These are phyloP conservation scores for Dendrolimus kikuchii DNA, from an alignment of 1,140 invertebrate genomes.

Conservation along the genomic window DNA sequence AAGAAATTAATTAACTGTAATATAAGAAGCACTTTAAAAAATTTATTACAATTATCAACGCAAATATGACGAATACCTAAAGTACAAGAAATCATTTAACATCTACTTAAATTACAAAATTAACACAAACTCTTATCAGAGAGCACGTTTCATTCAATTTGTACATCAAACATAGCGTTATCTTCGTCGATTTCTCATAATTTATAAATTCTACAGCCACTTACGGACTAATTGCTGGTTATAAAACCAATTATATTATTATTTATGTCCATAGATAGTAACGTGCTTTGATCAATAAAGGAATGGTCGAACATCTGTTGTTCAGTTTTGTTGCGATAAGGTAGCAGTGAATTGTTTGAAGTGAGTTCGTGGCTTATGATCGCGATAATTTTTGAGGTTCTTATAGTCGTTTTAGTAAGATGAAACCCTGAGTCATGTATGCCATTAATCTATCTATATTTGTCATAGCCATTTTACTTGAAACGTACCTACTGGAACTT, in stretches of 20 bases:
- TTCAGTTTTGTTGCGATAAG: constrained; percentile 11
- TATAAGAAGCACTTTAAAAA: too few species aligned
- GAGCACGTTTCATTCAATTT: too few species aligned
- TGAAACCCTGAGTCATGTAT: too few species aligned
- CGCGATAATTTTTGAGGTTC: neutral
- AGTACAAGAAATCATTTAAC: too few species aligned
- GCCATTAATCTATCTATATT: too few species aligned
- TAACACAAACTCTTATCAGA: too few species aligned
- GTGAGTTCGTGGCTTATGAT: neutral
- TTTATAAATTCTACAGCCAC: constrained; percentile 12
- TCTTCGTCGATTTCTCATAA: constrained; percentile 11
- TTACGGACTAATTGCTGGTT: constrained; percentile 24
- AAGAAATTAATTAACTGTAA: too few species aligned
- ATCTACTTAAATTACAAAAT: constrained; percentile 9
- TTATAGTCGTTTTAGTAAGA: too few species aligned
- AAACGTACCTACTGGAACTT: too few species aligned
- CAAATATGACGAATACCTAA: too few species aligned
- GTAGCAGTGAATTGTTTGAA: neutral
- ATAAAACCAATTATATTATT: constrained; percentile 36
- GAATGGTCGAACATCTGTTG: constrained; percentile 27
- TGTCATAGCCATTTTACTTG: too few species aligned
- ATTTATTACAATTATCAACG: too few species aligned
- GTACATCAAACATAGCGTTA: constrained; percentile 20
- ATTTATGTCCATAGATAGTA: constrained; percentile 42
- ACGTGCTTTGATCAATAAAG: constrained; percentile 34